These are phyloP conservation scores for Myrmecophaga tridactyla DNA, from an alignment of 2,113 vertebrate species.

Conservation along the genomic window DNA sequence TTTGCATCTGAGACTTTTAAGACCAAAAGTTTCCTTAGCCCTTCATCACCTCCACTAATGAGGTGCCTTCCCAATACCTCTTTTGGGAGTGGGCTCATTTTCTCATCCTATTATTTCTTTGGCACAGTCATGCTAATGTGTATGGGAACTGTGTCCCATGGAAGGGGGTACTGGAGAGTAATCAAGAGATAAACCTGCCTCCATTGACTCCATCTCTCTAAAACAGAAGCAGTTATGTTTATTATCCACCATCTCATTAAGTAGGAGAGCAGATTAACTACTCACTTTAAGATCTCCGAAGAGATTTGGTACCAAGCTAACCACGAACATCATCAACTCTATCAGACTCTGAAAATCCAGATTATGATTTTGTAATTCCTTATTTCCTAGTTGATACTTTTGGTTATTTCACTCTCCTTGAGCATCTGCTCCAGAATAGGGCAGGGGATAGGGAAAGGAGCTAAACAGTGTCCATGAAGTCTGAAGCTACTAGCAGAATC, in stretches of 20 bases:
- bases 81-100: not conserved
- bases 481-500: not conserved
- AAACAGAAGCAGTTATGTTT: not conserved
- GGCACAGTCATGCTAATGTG: not conserved
- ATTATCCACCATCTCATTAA: not conserved
- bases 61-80: not conserved
- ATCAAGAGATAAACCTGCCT: not conserved
- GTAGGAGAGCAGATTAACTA: not conserved
- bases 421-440: not conserved
- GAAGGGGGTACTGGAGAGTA: fast-evolving
- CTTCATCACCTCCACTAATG: not conserved
- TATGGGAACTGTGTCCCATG: not conserved
- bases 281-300: not conserved
- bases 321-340: not conserved
- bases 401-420: not conserved
- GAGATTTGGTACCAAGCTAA: not conserved
- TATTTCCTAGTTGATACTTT: not conserved
- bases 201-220: not conserved
- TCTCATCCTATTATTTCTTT: not conserved
- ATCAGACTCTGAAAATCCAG: not conserved
- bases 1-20: not conserved
- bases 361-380: not conserved
- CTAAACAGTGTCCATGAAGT: too few species aligned
- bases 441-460: not conserved
- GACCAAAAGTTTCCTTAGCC: not conserved